Evolutionary conservation across 2,797 vertebrate genomes (phyloP).

Genomic region (Diplodus puntazzo): DNA sequence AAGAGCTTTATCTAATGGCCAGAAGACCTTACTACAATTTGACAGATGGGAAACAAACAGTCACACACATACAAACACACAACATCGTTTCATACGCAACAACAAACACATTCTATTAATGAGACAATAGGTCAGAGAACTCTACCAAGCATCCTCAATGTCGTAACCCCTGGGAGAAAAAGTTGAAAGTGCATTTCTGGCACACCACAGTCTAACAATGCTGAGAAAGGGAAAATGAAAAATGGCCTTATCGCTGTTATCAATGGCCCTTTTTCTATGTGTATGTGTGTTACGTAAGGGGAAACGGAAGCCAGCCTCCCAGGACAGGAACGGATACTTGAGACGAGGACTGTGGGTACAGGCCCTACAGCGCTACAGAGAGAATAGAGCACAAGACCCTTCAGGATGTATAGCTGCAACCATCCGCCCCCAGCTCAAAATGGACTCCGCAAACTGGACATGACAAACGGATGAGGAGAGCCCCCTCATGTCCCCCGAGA

Average conservation of each 20-base stretch:
- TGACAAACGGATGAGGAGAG: constrained; percentile 77
- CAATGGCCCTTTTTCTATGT: constrained; percentile 77
- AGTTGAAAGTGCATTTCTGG: constrained; percentile 63
- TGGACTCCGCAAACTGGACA: constrained; percentile 72
- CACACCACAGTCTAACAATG: constrained; percentile 71
- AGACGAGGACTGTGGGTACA: constrained; percentile 77
- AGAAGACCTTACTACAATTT: constrained; percentile 45
- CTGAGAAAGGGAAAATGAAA: constrained; percentile 81
- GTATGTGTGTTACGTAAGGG: constrained; percentile 82
- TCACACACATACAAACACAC: constrained; percentile 23
- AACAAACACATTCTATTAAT: constrained; percentile 23
- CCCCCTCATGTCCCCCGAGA: constrained; percentile 71
- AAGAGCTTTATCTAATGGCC: constrained; percentile 51
- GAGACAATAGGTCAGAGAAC: constrained; percentile 4
- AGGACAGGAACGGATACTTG: constrained; percentile 85
- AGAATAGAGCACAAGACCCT: constrained; percentile 69
- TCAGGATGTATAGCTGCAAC: constrained; percentile 75
- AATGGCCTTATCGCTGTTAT: constrained; percentile 78
- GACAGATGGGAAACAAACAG: constrained; percentile 41
- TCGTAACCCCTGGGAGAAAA: constrained; percentile 52
- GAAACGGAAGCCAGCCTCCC: constrained; percentile 84
- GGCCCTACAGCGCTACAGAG: constrained; percentile 53
- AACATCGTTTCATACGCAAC: constrained; percentile 23
- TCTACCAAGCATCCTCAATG: constrained; percentile 41
- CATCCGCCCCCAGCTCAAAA: constrained; percentile 55